phyloP scores from a whole-genome alignment of 2,113 vertebrate genomes.

The Excalfactoria chinensis region DNA sequence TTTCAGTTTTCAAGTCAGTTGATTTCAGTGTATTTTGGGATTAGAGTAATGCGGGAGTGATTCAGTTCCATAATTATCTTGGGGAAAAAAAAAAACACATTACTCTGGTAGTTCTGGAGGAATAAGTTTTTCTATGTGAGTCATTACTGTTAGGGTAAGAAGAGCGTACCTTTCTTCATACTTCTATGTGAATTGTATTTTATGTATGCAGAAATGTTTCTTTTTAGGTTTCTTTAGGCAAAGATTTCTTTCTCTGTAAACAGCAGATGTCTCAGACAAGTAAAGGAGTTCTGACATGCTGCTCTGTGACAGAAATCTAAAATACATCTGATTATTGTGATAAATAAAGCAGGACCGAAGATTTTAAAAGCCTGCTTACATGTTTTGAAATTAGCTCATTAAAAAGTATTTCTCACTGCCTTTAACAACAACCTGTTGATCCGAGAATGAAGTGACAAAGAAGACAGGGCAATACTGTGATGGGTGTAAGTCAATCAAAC shows the following conservation, averaged over 20 bases:
- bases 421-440: conserved; percentile 1
- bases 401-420: neutral
- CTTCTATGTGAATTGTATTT: conserved; percentile 44
- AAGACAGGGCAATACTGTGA: neutral
- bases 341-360: neutral
- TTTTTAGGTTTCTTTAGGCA: conserved; percentile 43
- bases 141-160: neutral
- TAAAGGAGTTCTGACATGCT: neutral
- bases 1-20: conserved; percentile 31
- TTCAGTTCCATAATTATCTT: conserved; percentile 33
- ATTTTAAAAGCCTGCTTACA: neutral
- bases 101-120: neutral
- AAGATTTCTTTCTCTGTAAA: conserved; percentile 38
- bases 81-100: neutral
- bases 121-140: neutral
- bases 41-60: conserved; percentile 3
- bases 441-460: neutral
- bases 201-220: conserved; percentile 35
- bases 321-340: neutral
- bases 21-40: conserved; percentile 47
- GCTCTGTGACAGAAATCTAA: conserved; percentile 8
- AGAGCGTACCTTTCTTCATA: conserved; percentile 10
- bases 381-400: conserved; percentile 26
- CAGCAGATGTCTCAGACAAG: conserved; percentile 37
- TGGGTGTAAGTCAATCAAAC: neutral